Conservation (phyloP, 2,888 invertebrate genomes). For the Watsonalla binaria region DNA sequence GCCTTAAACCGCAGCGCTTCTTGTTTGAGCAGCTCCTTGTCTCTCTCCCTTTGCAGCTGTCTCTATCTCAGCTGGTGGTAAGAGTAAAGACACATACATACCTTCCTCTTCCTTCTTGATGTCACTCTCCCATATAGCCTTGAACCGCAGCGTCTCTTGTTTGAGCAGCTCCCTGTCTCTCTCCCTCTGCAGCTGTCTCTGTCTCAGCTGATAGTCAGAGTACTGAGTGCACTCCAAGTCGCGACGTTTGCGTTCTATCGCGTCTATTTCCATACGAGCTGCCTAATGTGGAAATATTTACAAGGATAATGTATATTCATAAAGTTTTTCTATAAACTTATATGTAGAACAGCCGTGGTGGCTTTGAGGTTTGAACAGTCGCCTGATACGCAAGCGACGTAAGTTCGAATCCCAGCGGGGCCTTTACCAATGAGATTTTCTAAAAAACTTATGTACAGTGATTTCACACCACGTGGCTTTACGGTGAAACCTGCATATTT, state of each 20-base stretch:
- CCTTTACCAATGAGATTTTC: no score
- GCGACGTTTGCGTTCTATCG: constrained; percentile 53
- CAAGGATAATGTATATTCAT: no score
- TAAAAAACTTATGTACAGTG: no score
- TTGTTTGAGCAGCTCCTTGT: no score
- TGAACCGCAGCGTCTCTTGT: constrained; percentile 44
- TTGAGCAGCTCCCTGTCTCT: constrained; percentile 51
- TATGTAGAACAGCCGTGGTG: no score
- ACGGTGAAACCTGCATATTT: no score
- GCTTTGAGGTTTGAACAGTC: no score
- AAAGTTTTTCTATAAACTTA: no score
- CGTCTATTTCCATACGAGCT: constrained; percentile 74
- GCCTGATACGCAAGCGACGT: no score
- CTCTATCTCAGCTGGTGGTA: background rate
- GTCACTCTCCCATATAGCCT: constrained; percentile 45
- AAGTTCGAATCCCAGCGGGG: no score
- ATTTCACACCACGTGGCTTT: no score
- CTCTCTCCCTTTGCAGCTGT: no score
- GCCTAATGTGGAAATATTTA: constrained; percentile 35
- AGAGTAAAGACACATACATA: constrained; percentile 13
- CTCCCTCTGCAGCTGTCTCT: constrained; percentile 32
- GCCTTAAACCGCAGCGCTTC: constrained; percentile 37
- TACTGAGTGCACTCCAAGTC: constrained; percentile 51
- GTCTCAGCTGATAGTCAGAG: constrained; percentile 41
- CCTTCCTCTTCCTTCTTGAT: constrained; percentile 55